Evolutionary conservation across 2,113 vertebrate genomes (phyloP), one percentile per base, ranked within the genome.

Genomic region (Chrysochloris asiatica): DNA sequence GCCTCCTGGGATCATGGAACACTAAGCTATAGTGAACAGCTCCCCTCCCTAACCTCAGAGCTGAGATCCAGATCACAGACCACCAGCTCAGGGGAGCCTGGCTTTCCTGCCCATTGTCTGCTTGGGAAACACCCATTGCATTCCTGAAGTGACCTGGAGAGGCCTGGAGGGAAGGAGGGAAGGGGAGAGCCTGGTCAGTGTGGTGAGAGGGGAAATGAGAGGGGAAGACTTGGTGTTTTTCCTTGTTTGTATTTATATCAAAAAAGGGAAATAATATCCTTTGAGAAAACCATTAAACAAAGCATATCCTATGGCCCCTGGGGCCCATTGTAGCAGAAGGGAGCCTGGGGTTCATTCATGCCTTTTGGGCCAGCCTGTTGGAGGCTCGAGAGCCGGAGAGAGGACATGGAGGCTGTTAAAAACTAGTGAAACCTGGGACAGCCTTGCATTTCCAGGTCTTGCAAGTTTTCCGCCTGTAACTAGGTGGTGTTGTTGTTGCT

Each of bases 221-320:
- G 67, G 65, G 90, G 95, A 95, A 94, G 93, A 95, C 83, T 86
- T 52, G 67, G 88, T 94, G 96, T 69, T 96, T 94, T 90, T 95
- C 92, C 95, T 95, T 94, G 81, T 96, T 96, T 96, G 93, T 95
- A 83, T 96, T 95, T 92, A 88, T 95, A 95, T 95, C 86, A 94
- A 96, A 88, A 92, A 96, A 94, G 95, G 93, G 88, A 97, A 95
- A 96, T 93, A 93, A 95, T 95, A 65, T 95, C 96, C 96, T 97
- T 93, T 95, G 86, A 96, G 93, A 95, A 90, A 77, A 65, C 72
- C 86, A 90, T 93, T 88, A 63, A 92, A 96, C 95, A 95, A 96
- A 96, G 95, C 90, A 96, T 78, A 88, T 93, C 95, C 96, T 73
- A 80, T 83, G 52, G 67, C 89, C 36, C 33, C 80, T 30, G 93